Evolutionary conservation across 2,888 invertebrate species (phyloP).

Genomic region (Synergus laeviventris): DNA sequence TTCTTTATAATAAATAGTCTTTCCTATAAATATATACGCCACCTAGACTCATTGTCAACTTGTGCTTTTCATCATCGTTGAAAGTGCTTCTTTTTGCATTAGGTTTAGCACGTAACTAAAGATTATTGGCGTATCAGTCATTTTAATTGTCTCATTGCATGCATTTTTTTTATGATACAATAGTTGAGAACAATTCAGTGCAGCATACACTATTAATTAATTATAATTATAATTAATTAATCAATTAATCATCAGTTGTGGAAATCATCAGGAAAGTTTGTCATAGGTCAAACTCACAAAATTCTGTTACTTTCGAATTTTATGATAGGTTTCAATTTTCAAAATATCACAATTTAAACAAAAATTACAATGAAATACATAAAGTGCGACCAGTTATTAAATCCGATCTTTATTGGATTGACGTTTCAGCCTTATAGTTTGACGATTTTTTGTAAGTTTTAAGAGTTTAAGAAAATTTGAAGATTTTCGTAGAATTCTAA

Average conservation of each 20-base stretch:
- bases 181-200: slow-evolving; percentile 20
- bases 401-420: not conserved
- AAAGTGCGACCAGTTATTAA: not conserved
- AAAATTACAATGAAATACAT: not conserved
- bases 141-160: slow-evolving; percentile 27
- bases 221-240: slow-evolving; percentile 9
- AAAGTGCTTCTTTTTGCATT: not conserved
- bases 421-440: no score
- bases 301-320: not conserved
- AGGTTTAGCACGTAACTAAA: slow-evolving; percentile 24
- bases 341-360: not conserved
- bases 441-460: no score
- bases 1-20: slow-evolving; percentile 33
- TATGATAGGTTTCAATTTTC: not conserved
- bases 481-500: no score
- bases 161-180: slow-evolving; percentile 8
- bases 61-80: slow-evolving; percentile 10
- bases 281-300: not conserved
- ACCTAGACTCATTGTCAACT: slow-evolving; percentile 20
- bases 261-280: not conserved
- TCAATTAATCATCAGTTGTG: not conserved
- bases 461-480: no score
- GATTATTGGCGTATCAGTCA: slow-evolving; percentile 39
- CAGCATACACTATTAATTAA: slow-evolving; percentile 15
- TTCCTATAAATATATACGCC: slow-evolving; percentile 8